phyloP scores from a whole-genome alignment of 2,797 vertebrate genomes.

The Eupleurogrammus muticus region DNA sequence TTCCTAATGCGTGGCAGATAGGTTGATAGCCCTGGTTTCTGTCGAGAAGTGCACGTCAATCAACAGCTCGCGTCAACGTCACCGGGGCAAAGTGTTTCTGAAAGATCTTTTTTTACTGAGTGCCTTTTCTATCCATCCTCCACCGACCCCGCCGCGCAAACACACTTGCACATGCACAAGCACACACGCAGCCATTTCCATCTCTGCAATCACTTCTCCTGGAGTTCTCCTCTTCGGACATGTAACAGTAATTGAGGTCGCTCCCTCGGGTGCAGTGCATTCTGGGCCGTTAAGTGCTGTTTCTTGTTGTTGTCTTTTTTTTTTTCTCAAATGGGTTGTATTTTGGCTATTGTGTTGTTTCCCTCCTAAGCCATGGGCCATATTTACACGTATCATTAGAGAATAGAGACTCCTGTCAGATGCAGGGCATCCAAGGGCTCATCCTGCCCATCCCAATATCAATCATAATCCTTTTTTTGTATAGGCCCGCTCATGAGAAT shows the following conservation, averaged over 20 bases:
- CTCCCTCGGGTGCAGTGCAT: conserved; percentile 87
- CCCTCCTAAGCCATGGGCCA: conserved; percentile 73
- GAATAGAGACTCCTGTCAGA: conserved; percentile 66
- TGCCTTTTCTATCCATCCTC: conserved; percentile 80
- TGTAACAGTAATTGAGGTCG: conserved; percentile 88
- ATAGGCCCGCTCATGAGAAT: conserved; percentile 54
- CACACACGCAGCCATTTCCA: conserved; percentile 75
- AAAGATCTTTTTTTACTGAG: conserved; percentile 92
- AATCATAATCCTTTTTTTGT: conserved; percentile 75
- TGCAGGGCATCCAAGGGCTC: conserved; percentile 74
- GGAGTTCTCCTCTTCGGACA: conserved; percentile 87
- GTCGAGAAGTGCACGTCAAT: conserved; percentile 86
- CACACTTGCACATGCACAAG: conserved; percentile 55
- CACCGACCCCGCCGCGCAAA: conserved; percentile 54
- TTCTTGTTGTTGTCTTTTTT: conserved; percentile 89
- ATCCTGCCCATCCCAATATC: conserved; percentile 76
- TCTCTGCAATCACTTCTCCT: conserved; percentile 85
- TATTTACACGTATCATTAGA: conserved; percentile 84
- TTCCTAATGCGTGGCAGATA: conserved; percentile 82
- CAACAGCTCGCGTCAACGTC: conserved; percentile 86
- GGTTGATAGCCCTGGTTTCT: conserved; percentile 84
- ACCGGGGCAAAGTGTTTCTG: conserved; percentile 90
- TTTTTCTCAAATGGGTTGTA: conserved; percentile 87
- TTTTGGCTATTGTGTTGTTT: conserved; percentile 88
- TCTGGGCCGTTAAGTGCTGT: conserved; percentile 91